Base-by-base conservation (phyloP, 2,888 invertebrate genomes). In the Drosophila pseudotalamancana region DNA sequence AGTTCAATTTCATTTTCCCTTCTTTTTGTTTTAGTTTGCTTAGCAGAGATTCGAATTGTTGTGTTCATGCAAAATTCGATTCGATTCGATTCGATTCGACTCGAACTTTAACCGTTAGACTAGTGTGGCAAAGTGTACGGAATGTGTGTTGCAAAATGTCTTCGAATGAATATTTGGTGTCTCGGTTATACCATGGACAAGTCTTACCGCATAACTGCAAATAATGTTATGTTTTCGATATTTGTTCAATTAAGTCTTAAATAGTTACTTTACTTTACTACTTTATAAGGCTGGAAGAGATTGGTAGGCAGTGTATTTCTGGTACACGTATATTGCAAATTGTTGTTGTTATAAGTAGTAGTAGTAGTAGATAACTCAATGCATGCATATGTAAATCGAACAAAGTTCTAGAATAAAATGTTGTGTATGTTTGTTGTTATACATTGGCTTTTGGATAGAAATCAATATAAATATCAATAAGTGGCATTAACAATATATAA, bases 321-420 rank as follows among this genome's bases (percentile, higher is more conserved):
- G 69, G 61, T 25, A 67, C 11, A 45, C 49, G 70, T 70, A 66
- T 59, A 66, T 66, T 31, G 66, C 32, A 66, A 49, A 23, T 60
- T 48, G 23, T 39, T 51, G 71, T 77, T 66, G 54, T 43, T 49
- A 63, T 77, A 66, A n/a, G n/a, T n/a, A n/a, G n/a, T n/a, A n/a
- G 45, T 50, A 45, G 59, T 54, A 62, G 19, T 63, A 72, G 56
- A 37, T 74, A 78, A 84, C 77, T 87, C 63, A 87, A 74, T 74
- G 75, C 81, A 82, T 82, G 81, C 81, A 43, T 19, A 29, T 43
- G 43, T 29, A 87, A 72, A 54, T 87, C 56, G 69, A 82, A 80
- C 74, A 67, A 67, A 72, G 72, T 65, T 73, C 80, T 80, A 83
- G 65, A 62, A 62, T 62, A 75, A 57, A 74, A 67, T 75, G 65